Evolutionary conservation across 2,797 vertebrate species (phyloP).

Genomic region (Microctenopoma lineatum): DNA sequence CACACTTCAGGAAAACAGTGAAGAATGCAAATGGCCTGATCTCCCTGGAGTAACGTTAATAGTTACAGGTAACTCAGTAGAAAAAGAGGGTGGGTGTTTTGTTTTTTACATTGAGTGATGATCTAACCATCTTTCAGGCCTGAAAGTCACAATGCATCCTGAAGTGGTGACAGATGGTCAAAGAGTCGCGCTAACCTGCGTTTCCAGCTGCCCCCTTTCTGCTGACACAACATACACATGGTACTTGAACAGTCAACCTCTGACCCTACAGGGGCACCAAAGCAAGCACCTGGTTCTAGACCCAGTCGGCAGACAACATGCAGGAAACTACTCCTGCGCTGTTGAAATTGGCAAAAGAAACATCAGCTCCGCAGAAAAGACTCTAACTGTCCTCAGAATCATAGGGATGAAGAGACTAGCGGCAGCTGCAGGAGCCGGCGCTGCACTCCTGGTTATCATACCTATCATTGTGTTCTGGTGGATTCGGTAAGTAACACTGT

Average conservation of each 20-base stretch:
- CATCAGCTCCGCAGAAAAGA: accelerated
- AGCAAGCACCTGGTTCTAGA: conserved; percentile 39
- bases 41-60: conserved; percentile 20
- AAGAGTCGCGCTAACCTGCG: conserved; percentile 55
- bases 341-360: accelerated
- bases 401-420: too few relatives aligned
- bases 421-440: too few relatives aligned
- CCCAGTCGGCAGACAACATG: conserved; percentile 29
- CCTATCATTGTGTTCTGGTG: not conserved
- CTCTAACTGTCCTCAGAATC: not conserved
- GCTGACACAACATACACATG: conserved; percentile 37
- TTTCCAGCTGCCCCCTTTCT: conserved; percentile 42
- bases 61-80: conserved; percentile 42
- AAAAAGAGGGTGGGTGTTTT: too few relatives aligned
- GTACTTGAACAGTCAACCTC: conserved; percentile 18
- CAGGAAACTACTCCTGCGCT: conserved; percentile 44
- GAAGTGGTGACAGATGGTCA: conserved; percentile 42
- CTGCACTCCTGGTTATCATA: not conserved
- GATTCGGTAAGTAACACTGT: conserved; percentile 17
- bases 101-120: not conserved
- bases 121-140: not conserved
- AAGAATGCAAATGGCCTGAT: not conserved
- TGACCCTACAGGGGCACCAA: not conserved
- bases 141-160: conserved; percentile 22
- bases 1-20: not conserved